phyloP scores from a whole-genome alignment of 1,140 invertebrate genomes.

The Geopemphigus sp. region DNA sequence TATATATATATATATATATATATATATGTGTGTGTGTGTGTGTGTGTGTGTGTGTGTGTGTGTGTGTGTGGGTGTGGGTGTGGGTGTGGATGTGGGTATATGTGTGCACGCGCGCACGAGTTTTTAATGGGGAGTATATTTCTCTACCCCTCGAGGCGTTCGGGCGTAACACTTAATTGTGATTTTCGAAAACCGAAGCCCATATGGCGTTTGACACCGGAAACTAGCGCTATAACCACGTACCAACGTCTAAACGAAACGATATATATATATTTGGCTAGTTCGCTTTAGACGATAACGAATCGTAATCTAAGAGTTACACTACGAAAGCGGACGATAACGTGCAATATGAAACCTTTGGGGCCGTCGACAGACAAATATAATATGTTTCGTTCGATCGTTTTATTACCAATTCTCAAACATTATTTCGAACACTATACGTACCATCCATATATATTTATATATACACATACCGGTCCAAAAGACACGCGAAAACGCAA shows the following conservation, averaged over 20 bases:
- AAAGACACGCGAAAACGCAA: background rate
- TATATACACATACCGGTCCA: too few relatives aligned
- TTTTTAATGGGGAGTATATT: background rate
- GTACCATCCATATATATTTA: too few relatives aligned
- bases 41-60: too few relatives aligned
- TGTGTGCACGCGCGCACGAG: too few relatives aligned
- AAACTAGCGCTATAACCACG: background rate
- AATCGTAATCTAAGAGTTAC: background rate
- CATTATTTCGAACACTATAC: too few relatives aligned
- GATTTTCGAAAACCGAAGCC: constrained; percentile 10
- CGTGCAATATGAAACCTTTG: background rate
- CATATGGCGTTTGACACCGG: constrained; percentile 26
- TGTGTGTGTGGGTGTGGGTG: too few relatives aligned
- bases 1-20: too few relatives aligned
- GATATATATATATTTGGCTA: background rate
- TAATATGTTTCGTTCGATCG: too few relatives aligned
- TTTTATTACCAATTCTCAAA: too few relatives aligned
- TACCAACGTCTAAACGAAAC: background rate
- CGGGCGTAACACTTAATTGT: constrained; percentile 10
- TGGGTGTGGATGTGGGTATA: too few relatives aligned
- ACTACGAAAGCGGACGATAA: too few relatives aligned
- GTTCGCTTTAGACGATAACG: background rate
- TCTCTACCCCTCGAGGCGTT: constrained; percentile 6
- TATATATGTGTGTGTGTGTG: too few relatives aligned
- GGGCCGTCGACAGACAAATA: background rate